Base-by-base conservation (phyloP, 2,113 vertebrate species). In the Melanocharis versteri region DNA sequence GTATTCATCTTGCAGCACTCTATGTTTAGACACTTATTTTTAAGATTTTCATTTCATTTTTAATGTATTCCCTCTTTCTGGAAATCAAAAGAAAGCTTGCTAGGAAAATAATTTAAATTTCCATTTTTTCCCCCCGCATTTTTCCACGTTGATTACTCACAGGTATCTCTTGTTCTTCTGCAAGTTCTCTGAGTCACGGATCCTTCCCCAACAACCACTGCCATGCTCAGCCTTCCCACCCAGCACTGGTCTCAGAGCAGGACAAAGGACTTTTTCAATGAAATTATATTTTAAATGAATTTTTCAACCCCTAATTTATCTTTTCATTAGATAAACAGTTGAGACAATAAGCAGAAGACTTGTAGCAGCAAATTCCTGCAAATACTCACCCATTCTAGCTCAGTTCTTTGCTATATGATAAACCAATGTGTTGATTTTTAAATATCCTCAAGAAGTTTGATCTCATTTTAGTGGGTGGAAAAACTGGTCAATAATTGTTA, bases 1-100 rank as follows among this genome's bases (percentile, higher is more conserved):
- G 13, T 73, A 26, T 73, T 86, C 66, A 73, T 58, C 68, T 69
- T 19, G 39, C 48, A 81, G 64, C 51, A 45, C 16, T 56, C 87
- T 80, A 82, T 82, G 39, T 87, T 94, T 92, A 94, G 76, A n/a
- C 65, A 82, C 15, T 73, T 84, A 76, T 82, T 96, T 96, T 79
- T 80, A 93, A 80, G 42, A 35, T 61, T 90, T 85, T 80, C 1
- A 12, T 48, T 90, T 88, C 66, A 60, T 82, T 94, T 87, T 85
- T 69, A 79, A 95, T 79, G 39, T 61, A 92, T 54, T 42, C 40
- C 7, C 23, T 66, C 31, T 91, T 84, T 95, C 45, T 91, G 84
- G 72, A 85, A 89, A 50, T n/a, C 33, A 89, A 40, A 90, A 73
- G 58, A 77, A 37, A 21, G 10, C 23, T 79, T 72, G 45, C 37